Evolutionary conservation across 2,888 invertebrate genomes (phyloP).

Genomic region (Agapostemon virescens): DNA sequence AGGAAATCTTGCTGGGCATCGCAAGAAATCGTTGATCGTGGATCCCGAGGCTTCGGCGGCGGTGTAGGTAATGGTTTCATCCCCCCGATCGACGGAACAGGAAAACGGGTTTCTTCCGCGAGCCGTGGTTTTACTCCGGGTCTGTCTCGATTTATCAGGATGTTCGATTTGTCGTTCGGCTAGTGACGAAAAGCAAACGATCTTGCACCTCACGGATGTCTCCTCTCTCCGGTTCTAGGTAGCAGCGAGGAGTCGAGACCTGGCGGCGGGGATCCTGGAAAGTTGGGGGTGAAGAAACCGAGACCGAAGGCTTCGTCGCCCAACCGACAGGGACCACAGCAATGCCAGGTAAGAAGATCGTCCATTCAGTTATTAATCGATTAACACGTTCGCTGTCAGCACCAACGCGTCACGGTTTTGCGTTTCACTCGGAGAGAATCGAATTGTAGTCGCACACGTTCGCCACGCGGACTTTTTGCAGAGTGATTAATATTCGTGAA

Average conservation of each 20-base stretch:
- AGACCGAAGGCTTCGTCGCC: conserved; percentile 94
- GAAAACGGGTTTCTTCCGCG: conserved; percentile 33
- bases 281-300: conserved; percentile 85
- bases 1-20: conserved; percentile 37
- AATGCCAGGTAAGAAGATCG: conserved; percentile 89
- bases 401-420: not conserved
- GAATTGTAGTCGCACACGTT: not conserved
- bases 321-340: conserved; percentile 94
- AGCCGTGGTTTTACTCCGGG: conserved; percentile 17
- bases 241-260: conserved; percentile 82
- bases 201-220: conserved; percentile 37
- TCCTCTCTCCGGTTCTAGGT: conserved; percentile 73
- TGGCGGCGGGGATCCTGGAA: conserved; percentile 82
- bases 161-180: conserved; percentile 46
- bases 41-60: conserved; percentile 42
- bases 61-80: conserved; percentile 35
- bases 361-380: not conserved
- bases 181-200: conserved; percentile 12
- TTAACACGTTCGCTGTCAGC: not conserved
- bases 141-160: conserved; percentile 42
- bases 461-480: no score
- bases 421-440: not conserved
- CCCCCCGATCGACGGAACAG: conserved; percentile 22
- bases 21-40: conserved; percentile 59
- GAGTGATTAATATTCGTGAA: no score